Base-by-base conservation (phyloP, 1,140 invertebrate genomes). In the Brachionus rotundiformis region DNA sequence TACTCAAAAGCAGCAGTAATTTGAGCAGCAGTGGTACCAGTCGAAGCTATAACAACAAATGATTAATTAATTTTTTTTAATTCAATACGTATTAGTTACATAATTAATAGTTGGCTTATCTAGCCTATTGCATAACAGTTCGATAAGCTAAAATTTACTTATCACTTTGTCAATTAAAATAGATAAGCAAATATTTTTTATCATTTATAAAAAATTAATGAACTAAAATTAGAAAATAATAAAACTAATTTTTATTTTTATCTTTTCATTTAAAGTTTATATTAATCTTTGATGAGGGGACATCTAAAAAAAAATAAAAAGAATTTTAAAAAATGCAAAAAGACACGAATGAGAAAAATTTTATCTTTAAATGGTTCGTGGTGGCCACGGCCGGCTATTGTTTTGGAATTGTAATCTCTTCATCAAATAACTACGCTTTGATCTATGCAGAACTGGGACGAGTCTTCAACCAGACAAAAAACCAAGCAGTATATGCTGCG, bases 31-130 rank as follows among this genome's bases (percentile, higher is more conserved):
- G 47, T 54, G 47, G 47, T 54, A 54, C 47, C 47, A 54, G 47
- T 54, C 47, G 47, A 54, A 54, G 47, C 19, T 54, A 54, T 23
- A 54, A 54, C 47, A 54, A 54, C 47, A 54, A 54, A 54, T 54
- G 47, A 54, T 54, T 54, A 54, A 54, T 54, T 54, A 54, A 54
- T 54, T 54, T 54, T 39, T 39, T 54, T 7, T 7, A 54, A 54
- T 16, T 54, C 47, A 54, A 54, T 54, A 54, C 47, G 47, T 54
- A 54, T 54, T 25, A 54, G 47, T 54, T 54, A 54, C 19, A 54
- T 54, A 54, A 54, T 54, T 54, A 54, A 54, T 25, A 54, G n/a
- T 54, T 54, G 47, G 47, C 47, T 54, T 54, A 54, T 54, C 47
- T 54, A n/a, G 7, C 7, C 47, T 54, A 54, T 54, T 54, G 19